Percentiles rank a stretch among this genome's conserved stretches.
Evolutionary conservation across 2,113 vertebrate species (phyloP).

Genomic region (Malurus cyaneus): DNA sequence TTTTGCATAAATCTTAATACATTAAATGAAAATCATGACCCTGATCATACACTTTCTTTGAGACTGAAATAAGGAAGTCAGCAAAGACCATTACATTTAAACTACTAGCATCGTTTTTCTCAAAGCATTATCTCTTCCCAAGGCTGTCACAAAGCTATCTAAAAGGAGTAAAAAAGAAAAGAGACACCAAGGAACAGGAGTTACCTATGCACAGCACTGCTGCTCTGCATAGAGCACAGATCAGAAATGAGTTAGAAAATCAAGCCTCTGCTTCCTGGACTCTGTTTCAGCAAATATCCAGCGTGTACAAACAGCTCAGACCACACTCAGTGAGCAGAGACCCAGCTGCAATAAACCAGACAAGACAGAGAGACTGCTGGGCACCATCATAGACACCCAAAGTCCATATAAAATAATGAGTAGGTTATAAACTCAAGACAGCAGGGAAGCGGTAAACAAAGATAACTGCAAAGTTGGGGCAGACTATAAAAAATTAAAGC

Average conservation of each 20-base stretch:
- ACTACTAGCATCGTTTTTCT: neutral
- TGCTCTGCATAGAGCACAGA: neutral
- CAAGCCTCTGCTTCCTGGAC: neutral
- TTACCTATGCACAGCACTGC: neutral
- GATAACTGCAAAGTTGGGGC: neutral
- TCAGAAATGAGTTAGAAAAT: neutral
- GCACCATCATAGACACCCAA: neutral
- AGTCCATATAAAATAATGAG: neutral
- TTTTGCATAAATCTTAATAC: neutral
- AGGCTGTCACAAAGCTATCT: neutral
- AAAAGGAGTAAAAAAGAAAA: neutral
- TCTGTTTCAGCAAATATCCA: neutral
- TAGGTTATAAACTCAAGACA: neutral
- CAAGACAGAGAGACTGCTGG: neutral
- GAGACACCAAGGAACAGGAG: neutral
- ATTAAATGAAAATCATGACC: neutral
- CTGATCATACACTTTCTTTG: neutral
- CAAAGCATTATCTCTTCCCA: neutral
- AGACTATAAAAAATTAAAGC: neutral
- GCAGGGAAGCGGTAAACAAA: neutral
- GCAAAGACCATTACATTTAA: neutral
- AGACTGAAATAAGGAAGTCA: slow-evolving; percentile 7
- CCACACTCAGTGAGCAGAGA: neutral
- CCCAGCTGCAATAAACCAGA: neutral
- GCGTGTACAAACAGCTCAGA: neutral